Evolutionary conservation across 2,888 invertebrate species (phyloP), one percentile per base, ranked within the genome.

Genomic region (Sminthurinus aureus): DNA sequence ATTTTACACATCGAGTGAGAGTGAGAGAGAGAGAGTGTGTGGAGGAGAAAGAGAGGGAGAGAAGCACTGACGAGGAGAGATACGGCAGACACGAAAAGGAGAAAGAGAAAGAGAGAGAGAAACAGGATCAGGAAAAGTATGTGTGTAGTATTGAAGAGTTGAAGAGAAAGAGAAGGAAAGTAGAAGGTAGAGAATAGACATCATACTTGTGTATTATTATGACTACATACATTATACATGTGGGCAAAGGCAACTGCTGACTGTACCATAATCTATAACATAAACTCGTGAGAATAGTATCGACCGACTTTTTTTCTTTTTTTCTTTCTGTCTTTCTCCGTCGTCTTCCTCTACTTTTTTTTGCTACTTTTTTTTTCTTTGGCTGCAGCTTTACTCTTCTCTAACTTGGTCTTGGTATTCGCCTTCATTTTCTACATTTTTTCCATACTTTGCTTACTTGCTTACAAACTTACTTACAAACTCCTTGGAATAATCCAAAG

Each of bases 341-440:
- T 50, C 15, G 15, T n/a, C 22, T 76, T 50, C 51, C 76, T 50
- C 38, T 38, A 13, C 8, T 38, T 38, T 13, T n/a, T 75, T 75
- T 75, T 26, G 22, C 38, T 75, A 71, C 22, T 20, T 71, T 71
- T 71, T 71, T 69, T 69, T 69, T 20, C 22, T 20, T 24, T 26
- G 13, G 24, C 24, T 71, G 9, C 71, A 66, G 15, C 20, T 69
- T 67, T 67, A 71, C 22, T 38, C 38, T 58, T 58, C 18, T 58
- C 9, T 9, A 18, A 58, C 58, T 58, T 58, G 9, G 15, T 58
- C 58, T 58, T 52, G 52, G 8, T 52, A 11, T n/a, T 58, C 18
- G 58, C 18, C 38, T 58, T 58, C 58, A 58, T 15, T 15, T 58
- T 58, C 9, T 18, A 13, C 58, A 11, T 58, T 58, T 58, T 58